Evolutionary conservation across 2,888 invertebrate genomes (phyloP).

Genomic region (Blomia tropicalis): DNA sequence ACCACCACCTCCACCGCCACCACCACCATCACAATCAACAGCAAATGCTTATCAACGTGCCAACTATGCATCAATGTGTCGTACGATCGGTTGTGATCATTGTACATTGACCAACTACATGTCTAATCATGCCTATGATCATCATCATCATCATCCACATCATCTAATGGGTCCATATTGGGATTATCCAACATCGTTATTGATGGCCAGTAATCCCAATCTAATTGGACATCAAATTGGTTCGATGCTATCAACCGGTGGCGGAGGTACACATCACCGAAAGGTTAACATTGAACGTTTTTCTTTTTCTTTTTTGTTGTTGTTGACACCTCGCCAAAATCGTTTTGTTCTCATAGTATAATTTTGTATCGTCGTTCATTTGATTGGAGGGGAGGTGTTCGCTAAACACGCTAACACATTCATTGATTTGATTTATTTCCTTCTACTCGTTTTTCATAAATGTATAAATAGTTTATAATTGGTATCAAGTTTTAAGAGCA

Average conservation of each 20-base stretch:
- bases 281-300: background rate
- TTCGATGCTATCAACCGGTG: background rate
- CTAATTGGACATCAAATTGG: background rate
- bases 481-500: too few relatives aligned
- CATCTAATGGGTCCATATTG: background rate
- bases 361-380: too few relatives aligned
- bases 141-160: background rate
- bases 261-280: background rate
- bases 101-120: background rate
- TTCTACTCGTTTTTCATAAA: too few relatives aligned
- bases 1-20: background rate
- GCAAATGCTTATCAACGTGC: background rate
- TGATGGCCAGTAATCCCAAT: background rate
- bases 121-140: constrained; percentile 2
- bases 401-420: too few relatives aligned
- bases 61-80: background rate
- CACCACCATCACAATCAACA: too few relatives aligned
- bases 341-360: too few relatives aligned
- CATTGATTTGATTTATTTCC: too few relatives aligned
- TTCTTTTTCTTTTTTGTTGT: too few relatives aligned
- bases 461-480: constrained; percentile 1
- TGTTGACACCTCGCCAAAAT: too few relatives aligned
- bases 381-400: too few relatives aligned
- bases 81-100: background rate
- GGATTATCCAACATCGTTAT: background rate